These are phyloP conservation scores for Hippoglossus hippoglossus DNA, from an alignment of 2,797 vertebrate genomes.

Conservation along the genomic window DNA sequence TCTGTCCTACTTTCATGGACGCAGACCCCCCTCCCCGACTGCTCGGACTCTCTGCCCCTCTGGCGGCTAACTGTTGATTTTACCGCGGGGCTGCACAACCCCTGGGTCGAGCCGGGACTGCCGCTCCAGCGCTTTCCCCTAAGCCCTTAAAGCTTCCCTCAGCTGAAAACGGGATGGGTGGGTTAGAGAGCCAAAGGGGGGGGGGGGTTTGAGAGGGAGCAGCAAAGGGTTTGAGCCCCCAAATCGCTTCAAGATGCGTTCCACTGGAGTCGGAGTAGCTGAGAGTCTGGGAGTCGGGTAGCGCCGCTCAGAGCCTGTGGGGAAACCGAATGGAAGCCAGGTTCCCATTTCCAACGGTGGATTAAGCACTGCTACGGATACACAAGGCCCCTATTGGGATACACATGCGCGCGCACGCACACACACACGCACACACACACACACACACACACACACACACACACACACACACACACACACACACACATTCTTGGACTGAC, in stretches of 20 bases:
- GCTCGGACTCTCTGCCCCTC: slow-evolving; percentile 28
- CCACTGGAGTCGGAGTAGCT: slow-evolving; percentile 60
- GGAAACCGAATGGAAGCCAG: slow-evolving; percentile 69
- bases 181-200: slow-evolving; percentile 7
- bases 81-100: slow-evolving; percentile 73
- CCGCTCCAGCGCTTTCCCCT: slow-evolving; percentile 72
- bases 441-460: slow-evolving; percentile 49
- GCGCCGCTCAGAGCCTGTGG: slow-evolving; percentile 59
- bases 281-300: slow-evolving; percentile 61
- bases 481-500: slow-evolving; percentile 13
- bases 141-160: slow-evolving; percentile 74
- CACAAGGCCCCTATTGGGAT: slow-evolving; percentile 49
- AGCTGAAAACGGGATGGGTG: slow-evolving; percentile 37
- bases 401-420: too few species aligned
- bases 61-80: slow-evolving; percentile 78
- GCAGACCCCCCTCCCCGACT: slow-evolving; percentile 16
- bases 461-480: slow-evolving; percentile 43
- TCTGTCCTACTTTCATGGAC: slow-evolving; percentile 59
- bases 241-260: slow-evolving; percentile 83
- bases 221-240: slow-evolving; percentile 69
- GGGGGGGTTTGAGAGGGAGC: slow-evolving; percentile 14
- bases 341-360: slow-evolving; percentile 72
- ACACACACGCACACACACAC: not conserved
- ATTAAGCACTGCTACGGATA: slow-evolving; percentile 68
- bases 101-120: slow-evolving; percentile 67